A percentile compares a stretch with the other conserved stretches of the same genome.
phyloP scores from a whole-genome alignment of 2,888 invertebrate genomes.

The Alviniconcha strummeri region DNA sequence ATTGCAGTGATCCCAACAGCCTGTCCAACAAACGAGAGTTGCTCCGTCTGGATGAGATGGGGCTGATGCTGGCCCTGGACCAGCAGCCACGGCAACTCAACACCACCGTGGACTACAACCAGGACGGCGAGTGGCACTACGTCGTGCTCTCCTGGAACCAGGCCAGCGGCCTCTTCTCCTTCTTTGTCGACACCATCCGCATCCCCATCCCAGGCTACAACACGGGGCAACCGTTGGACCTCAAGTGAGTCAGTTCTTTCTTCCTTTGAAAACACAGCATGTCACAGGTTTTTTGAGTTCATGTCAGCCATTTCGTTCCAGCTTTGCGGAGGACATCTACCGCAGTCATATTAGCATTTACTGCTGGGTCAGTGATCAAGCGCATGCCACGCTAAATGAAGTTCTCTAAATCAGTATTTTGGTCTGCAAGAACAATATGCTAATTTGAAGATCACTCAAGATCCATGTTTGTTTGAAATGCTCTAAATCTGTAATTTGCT shows the following conservation, averaged over 20 bases:
- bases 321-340: no score
- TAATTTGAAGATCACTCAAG: no score
- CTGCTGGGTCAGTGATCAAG: no score
- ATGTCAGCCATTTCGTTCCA: background rate
- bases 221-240: constrained; percentile 19
- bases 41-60: constrained; percentile 48
- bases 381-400: no score
- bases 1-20: constrained; percentile 38
- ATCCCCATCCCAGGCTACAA: constrained; percentile 31
- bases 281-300: background rate
- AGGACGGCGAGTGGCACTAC: constrained; percentile 62
- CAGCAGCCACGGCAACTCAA: constrained; percentile 7
- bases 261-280: background rate
- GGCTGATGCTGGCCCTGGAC: constrained; percentile 40
- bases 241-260: constrained; percentile 29
- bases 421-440: no score
- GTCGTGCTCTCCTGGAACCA: constrained; percentile 50
- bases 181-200: constrained; percentile 50
- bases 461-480: no score
- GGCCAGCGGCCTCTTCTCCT: constrained; percentile 39
- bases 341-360: no score
- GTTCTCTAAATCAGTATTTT: no score
- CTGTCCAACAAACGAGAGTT: constrained; percentile 44
- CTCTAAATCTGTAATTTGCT: no score
- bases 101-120: constrained; percentile 32